Base-by-base conservation (phyloP, 2,888 invertebrate genomes). In the Thumatha senex region DNA sequence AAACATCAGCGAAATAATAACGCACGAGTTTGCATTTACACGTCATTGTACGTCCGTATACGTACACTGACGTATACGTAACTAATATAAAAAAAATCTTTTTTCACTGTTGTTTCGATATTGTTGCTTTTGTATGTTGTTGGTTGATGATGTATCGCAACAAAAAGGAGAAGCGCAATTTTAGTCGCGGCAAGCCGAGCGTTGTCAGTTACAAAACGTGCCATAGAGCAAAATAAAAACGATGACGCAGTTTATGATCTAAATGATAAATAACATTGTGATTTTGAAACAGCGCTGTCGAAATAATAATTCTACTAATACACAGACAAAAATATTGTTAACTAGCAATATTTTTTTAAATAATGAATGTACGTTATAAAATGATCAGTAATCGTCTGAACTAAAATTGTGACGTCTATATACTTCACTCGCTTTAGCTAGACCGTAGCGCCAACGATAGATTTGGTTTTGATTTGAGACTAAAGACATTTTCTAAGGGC, bases 131-230 rank as follows among this genome's bases (percentile, higher is more conserved):
- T 15, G 33, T n/a, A 42, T 40, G 51, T 34, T 66, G 73, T 74
- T 71, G 47, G 70, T 75, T 69, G 58, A 69, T 63, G 54, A 54
- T 58, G n/a, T n/a, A 67, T 58, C 57, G 60, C 48, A 64, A 44
- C 58, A 48, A 60, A 24, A 57, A 50, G 50, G 46, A 44, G 46
- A 67, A 68, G 70, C 69, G 50, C 31, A 48, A 46, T 39, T 68
- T 68, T 58, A 53, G 62, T 70, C 54, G 63, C 61, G 63, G 54
- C 59, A 72, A 73, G 76, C 70, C 61, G 66, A 67, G 70, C 65
- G 45, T 52, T 55, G 61, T 65, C 62, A 69, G 62, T 69, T 56
- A 71, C 67, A 69, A 50, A 66, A 67, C 68, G 76, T 76, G 77
- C 76, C 58, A 46, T 15, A 56, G 49, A 55, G 58, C 61, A 56